Conservation (phyloP, 2,888 invertebrate species). For the Heliconius erato region DNA sequence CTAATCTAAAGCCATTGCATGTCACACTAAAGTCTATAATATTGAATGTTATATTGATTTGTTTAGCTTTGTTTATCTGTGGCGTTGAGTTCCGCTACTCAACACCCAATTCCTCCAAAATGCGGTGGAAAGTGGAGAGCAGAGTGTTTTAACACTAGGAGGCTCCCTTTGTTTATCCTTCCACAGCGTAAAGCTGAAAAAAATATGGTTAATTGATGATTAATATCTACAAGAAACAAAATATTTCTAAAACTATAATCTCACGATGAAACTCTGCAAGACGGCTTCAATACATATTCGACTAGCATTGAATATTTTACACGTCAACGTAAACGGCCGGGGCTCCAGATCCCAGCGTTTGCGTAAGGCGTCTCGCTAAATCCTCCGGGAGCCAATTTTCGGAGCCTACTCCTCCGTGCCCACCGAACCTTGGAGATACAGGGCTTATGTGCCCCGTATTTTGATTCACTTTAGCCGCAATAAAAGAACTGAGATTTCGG, state of each 20-base stretch:
- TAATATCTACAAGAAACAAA: neutral
- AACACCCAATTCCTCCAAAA: too few relatives aligned
- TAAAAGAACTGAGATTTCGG: slow-evolving; percentile 61
- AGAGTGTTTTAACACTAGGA: neutral
- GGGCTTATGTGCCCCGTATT: slow-evolving; percentile 67
- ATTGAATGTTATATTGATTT: neutral
- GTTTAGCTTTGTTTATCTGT: too few relatives aligned
- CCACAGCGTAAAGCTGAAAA: too few relatives aligned
- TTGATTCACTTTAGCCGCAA: slow-evolving; percentile 65
- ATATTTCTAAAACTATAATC: slow-evolving; percentile 37
- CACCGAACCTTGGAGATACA: slow-evolving; percentile 68
- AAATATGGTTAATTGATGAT: too few relatives aligned
- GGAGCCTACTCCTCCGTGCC: slow-evolving; percentile 71
- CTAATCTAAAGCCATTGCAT: neutral
- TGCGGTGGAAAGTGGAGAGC: too few relatives aligned
- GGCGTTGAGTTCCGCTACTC: too few relatives aligned
- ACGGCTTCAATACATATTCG: slow-evolving; percentile 57
- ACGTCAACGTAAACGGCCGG: slow-evolving; percentile 64
- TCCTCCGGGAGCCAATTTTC: slow-evolving; percentile 80
- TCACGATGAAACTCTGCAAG: slow-evolving; percentile 43
- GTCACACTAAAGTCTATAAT: neutral
- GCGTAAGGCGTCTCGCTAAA: slow-evolving; percentile 72
- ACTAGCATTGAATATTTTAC: slow-evolving; percentile 74
- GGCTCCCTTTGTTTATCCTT: too few relatives aligned
- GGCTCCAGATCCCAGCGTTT: slow-evolving; percentile 62